A percentile compares a stretch with the other conserved stretches of the same genome.
These are phyloP conservation scores for Diaphora mendica DNA, from an alignment of 2,888 invertebrate species.

Conservation along the genomic window DNA sequence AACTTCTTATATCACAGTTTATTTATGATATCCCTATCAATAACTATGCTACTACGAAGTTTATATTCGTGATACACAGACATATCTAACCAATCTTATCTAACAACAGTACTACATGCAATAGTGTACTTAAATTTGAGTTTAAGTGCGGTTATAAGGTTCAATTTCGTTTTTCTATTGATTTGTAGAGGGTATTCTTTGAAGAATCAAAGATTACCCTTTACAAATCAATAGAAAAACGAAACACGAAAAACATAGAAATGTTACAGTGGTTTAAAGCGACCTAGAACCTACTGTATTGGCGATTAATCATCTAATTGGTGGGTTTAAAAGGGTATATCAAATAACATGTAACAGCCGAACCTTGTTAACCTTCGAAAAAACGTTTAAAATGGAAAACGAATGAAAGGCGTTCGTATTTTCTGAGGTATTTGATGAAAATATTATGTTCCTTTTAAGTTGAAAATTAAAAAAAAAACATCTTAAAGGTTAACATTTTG, in stretches of 20 bases:
- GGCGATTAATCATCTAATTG: background rate
- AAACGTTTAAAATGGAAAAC: background rate
- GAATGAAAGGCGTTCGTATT: background rate
- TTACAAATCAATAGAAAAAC: no score
- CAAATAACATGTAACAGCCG: background rate
- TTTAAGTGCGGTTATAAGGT: background rate
- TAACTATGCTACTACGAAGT: conserved; percentile 40
- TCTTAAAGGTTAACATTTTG: background rate
- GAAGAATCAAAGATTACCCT: no score
- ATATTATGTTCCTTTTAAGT: background rate
- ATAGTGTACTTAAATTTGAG: background rate
- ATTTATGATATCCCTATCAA: conserved; percentile 15
- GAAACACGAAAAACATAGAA: no score
- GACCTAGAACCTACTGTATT: background rate
- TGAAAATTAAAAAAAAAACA: no score
- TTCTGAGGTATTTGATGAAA: background rate
- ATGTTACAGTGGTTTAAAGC: background rate
- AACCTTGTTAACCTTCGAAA: background rate
- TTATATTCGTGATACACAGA: conserved; percentile 33
- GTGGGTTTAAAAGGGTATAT: background rate
- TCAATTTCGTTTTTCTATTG: background rate
- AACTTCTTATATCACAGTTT: background rate
- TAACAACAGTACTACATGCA: background rate
- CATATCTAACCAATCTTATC: conserved; percentile 29
- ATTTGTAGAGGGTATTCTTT: background rate